Evolutionary conservation across 1,140 invertebrate species (phyloP).

Genomic region (Bombus turneri): DNA sequence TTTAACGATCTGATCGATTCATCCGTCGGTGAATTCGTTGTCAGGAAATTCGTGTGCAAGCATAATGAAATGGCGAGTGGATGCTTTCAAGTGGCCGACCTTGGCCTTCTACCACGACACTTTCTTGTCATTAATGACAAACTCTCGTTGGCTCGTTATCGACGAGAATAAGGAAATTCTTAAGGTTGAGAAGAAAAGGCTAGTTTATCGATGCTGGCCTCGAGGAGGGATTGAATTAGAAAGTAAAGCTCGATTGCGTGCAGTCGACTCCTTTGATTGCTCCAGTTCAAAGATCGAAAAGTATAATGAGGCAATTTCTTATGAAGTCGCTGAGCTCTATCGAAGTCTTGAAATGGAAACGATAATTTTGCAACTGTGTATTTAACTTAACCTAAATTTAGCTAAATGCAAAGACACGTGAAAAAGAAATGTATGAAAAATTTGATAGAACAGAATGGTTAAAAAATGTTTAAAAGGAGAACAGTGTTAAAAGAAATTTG

Average conservation of each 20-base stretch:
- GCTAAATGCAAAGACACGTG: not conserved
- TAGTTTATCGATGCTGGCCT: not conserved
- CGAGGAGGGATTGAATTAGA: not conserved
- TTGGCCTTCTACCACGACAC: not conserved
- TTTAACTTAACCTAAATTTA: too few species aligned
- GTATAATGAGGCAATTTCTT: not conserved
- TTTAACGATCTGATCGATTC: not conserved
- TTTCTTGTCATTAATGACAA: not conserved
- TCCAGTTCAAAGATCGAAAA: not conserved
- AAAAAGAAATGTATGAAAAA: not conserved
- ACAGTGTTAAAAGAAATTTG: too few species aligned
- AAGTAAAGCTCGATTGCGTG: not conserved
- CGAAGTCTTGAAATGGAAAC: not conserved
- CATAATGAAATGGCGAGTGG: not conserved
- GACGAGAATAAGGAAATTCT: not conserved
- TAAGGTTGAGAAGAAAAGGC: not conserved
- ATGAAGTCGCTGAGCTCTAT: not conserved
- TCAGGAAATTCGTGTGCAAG: not conserved
- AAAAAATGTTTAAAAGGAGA: too few species aligned
- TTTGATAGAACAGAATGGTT: not conserved
- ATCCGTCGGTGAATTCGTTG: not conserved
- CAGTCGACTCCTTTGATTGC: not conserved
- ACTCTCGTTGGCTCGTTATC: not conserved
- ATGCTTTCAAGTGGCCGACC: not conserved
- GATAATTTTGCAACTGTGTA: not conserved